phyloP scores from a whole-genome alignment of 2,113 vertebrate species.

The Diphyllodes magnificus region DNA sequence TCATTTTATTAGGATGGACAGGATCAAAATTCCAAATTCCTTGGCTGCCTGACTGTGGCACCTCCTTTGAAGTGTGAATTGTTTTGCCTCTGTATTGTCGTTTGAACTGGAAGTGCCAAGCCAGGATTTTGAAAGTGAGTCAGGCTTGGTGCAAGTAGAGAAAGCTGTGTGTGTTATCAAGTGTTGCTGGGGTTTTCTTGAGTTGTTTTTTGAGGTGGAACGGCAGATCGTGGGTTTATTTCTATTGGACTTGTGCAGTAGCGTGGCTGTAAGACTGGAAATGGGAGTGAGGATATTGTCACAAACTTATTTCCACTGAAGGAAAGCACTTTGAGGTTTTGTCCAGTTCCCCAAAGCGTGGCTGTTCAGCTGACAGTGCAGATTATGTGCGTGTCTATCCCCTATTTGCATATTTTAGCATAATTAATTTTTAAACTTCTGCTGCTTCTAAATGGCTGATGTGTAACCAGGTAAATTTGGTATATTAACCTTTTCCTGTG shows the following conservation, averaged over 20 bases:
- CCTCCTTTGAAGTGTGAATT: neutral
- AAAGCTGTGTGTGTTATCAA: neutral
- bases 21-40: neutral
- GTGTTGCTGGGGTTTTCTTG: neutral
- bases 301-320: neutral
- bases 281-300: neutral
- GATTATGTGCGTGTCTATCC: accelerated
- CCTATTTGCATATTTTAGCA: neutral
- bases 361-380: neutral
- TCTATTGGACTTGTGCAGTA: neutral
- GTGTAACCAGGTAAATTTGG: neutral
- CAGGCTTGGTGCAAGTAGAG: neutral
- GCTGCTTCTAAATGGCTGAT: neutral
- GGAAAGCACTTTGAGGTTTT: neutral
- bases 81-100: neutral
- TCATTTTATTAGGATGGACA: neutral
- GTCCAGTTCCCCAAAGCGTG: neutral
- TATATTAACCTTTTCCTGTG: neutral
- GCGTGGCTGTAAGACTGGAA: neutral
- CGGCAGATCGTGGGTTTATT: neutral
- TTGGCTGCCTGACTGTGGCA: neutral
- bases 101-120: neutral
- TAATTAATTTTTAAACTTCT: neutral
- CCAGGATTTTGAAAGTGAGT: neutral
- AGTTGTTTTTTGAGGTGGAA: neutral